A percentile compares a stretch with the other conserved stretches of the same genome.
Conservation (phyloP, 2,113 vertebrate genomes). For the Craseonycteris thonglongyai region DNA sequence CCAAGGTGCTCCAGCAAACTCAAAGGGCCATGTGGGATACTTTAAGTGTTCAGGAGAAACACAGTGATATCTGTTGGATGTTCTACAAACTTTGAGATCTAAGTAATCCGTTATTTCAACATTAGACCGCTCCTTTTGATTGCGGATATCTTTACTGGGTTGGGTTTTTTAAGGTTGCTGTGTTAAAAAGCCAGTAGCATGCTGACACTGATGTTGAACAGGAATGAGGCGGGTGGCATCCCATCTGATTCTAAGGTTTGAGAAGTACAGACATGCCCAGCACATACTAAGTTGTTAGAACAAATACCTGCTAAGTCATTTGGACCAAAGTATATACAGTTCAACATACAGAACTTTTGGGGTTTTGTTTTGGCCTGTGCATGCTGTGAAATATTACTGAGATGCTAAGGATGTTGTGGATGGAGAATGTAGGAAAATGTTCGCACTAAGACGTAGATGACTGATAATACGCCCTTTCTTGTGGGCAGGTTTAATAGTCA, state of each 20-base stretch:
- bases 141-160: neutral
- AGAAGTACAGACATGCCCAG: neutral
- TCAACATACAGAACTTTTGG: neutral
- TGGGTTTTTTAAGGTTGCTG: neutral
- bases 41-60: neutral
- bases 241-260: neutral
- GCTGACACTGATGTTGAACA: neutral
- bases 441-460: neutral
- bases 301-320: neutral
- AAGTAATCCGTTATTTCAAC: neutral
- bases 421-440: neutral
- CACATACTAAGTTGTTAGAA: neutral
- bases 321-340: neutral
- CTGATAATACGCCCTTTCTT: neutral
- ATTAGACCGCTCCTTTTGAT: neutral
- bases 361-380: neutral
- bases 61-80: neutral
- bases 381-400: neutral
- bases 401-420: neutral
- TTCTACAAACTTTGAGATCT: neutral
- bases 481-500: neutral
- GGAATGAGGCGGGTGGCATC: neutral
- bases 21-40: accelerated
- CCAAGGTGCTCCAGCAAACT: neutral
- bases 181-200: neutral